Evolutionary conservation across 2,888 invertebrate genomes (phyloP).

Genomic region (Zaprionus lineosus): DNA sequence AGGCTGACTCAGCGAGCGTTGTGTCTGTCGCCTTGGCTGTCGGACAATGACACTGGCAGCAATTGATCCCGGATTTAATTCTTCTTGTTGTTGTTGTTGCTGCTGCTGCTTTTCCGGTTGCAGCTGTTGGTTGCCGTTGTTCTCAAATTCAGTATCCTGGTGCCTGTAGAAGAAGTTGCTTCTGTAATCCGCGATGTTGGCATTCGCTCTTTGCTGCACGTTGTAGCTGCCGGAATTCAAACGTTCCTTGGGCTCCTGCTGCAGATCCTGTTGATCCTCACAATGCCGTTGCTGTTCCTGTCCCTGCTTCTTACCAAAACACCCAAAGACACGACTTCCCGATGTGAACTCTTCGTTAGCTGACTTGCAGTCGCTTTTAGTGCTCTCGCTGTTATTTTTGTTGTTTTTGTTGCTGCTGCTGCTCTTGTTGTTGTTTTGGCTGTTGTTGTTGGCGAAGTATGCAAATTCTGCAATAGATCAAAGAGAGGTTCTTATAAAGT

Average conservation of each 20-base stretch:
- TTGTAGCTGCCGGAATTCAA: slow-evolving; percentile 61
- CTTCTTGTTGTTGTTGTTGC: slow-evolving; percentile 4
- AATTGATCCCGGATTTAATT: background rate
- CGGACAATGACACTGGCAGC: slow-evolving; percentile 29
- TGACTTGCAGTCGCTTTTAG: slow-evolving; percentile 20
- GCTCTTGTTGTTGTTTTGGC: slow-evolving; percentile 45
- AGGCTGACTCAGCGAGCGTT: slow-evolving; percentile 53
- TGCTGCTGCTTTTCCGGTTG: slow-evolving; percentile 1
- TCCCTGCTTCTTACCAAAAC: slow-evolving; percentile 45
- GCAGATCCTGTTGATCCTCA: background rate
- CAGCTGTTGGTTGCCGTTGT: slow-evolving; percentile 14
- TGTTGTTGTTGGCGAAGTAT: slow-evolving; percentile 76
- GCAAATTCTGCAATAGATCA: slow-evolving; percentile 82
- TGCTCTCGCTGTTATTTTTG: slow-evolving; percentile 25
- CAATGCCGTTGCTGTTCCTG: slow-evolving; percentile 6
- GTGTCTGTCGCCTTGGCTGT: slow-evolving; percentile 49
- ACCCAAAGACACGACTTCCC: slow-evolving; percentile 45
- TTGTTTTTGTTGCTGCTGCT: slow-evolving; percentile 44
- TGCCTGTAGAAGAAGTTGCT: slow-evolving; percentile 40
- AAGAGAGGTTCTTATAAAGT: slow-evolving; percentile 74
- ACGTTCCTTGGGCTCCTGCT: slow-evolving; percentile 19
- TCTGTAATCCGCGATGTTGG: slow-evolving; percentile 8
- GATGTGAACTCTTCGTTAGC: slow-evolving; percentile 11
- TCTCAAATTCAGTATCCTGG: slow-evolving; percentile 54
- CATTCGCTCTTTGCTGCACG: slow-evolving; percentile 56